Conservation (phyloP, 2,113 vertebrate species). For the Onychorhynchus coronatus region DNA sequence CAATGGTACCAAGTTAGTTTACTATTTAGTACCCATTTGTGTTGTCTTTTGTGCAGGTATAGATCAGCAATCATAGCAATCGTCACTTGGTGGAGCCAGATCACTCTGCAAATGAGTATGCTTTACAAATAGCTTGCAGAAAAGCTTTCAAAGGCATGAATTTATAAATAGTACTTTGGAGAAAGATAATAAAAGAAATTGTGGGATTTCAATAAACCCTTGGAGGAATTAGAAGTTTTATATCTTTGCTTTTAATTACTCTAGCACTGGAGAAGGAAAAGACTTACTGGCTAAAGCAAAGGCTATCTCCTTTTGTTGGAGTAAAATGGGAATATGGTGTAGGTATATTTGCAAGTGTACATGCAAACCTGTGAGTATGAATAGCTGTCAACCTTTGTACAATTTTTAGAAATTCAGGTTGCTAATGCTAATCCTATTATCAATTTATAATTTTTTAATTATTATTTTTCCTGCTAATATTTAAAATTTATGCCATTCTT, state of each 20-base stretch:
- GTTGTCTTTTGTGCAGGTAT: not conserved
- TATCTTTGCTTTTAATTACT: constrained; percentile 40
- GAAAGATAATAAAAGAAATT: not conserved
- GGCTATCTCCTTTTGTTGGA: not conserved
- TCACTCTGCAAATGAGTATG: constrained; percentile 37
- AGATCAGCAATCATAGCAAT: constrained; percentile 1
- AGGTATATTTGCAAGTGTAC: not conserved
- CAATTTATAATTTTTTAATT: not conserved
- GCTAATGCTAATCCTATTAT: not conserved
- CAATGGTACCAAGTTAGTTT: not conserved
- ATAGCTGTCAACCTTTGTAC: not conserved
- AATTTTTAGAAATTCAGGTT: not conserved
- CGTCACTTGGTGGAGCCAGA: constrained; percentile 76
- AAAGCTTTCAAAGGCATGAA: not conserved
- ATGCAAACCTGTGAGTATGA: not conserved
- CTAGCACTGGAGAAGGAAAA: not conserved
- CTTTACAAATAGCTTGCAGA: not conserved
- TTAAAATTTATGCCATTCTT: not conserved
- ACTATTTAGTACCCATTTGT: not conserved
- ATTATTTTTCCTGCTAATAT: not conserved
- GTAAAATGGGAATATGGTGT: not conserved
- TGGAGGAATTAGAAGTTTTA: constrained; percentile 37
- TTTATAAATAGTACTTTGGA: constrained; percentile 18
- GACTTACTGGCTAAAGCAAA: not conserved
- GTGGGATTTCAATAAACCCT: constrained; percentile 6